These are phyloP conservation scores for Cheilosia grossa DNA, from an alignment of 2,888 invertebrate species.

Conservation along the genomic window DNA sequence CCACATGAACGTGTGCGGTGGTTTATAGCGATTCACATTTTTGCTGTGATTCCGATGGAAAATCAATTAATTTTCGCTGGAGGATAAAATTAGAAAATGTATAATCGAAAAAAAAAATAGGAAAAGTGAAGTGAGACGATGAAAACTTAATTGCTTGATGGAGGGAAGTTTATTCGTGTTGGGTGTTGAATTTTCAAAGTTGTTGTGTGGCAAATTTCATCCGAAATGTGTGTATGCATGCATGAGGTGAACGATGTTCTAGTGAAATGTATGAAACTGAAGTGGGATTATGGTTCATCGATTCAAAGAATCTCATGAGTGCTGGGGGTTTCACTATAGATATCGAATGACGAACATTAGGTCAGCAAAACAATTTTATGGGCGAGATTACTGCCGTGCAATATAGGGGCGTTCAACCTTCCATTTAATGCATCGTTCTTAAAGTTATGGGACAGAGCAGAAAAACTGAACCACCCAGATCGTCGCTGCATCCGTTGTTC, in stretches of 20 bases:
- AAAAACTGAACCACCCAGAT: constrained; percentile 21
- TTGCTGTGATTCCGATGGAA: constrained; percentile 68
- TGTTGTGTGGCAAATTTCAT: constrained; percentile 16
- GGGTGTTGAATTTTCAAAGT: constrained; percentile 56
- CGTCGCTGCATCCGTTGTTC: constrained; percentile 12
- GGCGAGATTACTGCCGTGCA: too few species aligned
- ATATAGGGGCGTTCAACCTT: too few species aligned
- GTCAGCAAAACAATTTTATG: too few species aligned
- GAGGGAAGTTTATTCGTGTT: constrained; percentile 52
- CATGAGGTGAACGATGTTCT: neutral
- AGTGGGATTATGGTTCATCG: constrained; percentile 1
- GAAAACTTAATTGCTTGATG: constrained; percentile 67
- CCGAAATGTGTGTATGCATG: neutral
- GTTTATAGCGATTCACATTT: constrained; percentile 29
- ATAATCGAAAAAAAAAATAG: constrained; percentile 10
- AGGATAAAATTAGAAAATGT: constrained; percentile 59
- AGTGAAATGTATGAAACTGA: neutral
- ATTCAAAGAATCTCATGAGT: constrained; percentile 13
- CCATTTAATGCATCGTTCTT: neutral
- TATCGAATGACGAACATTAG: too few species aligned
- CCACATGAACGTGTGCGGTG: constrained; percentile 3
- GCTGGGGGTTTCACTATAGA: neutral
- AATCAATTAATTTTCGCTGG: constrained; percentile 69
- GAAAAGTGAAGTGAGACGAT: constrained; percentile 48
- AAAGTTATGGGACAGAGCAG: neutral